Evolutionary conservation across 2,797 vertebrate species (phyloP), one percentile per base, ranked within the genome.

Genomic region (Chlorospingus semifuscus): DNA sequence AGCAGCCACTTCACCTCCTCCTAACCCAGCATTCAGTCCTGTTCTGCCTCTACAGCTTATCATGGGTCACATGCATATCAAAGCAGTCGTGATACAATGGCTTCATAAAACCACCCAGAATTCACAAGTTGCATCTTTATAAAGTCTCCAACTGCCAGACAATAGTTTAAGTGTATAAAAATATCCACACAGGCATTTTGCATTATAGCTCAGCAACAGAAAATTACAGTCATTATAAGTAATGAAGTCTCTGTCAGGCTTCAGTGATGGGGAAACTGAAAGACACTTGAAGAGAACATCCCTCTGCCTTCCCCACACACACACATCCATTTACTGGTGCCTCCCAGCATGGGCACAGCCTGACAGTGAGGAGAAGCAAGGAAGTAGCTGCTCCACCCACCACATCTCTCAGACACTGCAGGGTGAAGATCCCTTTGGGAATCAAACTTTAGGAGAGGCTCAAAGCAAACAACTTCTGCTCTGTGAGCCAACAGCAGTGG

Each of bases 201-300:
- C 63, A 16, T 44, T 82, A 32, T 32, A 61, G 39, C 36, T 60
- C 44, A 8, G 59, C 75, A 65, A 90, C 15, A 82, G 23, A 70
- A 87, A 92, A 83, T 93, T 59, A 93, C 70, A 57, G 77, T 78
- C 61, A 87, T 90, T 94, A 27, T 61, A 75, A 90, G 64, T 64
- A 90, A 75, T 61, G 37, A 64, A 53, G 9, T 18, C 56, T 86
- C 53, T 81, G 29, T 77, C 46, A 81, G 65, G 26, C 46, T 89
- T 91, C 6, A 1, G 30, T 76, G 42, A 84, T n/a, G 30, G 30
- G 50, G 81, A 74, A 90, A 41, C 52, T 83, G 87, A 71, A 88
- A 70, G 30, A 17, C 34, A n/a, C 20, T 46, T 37, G 32, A 30
- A 34, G 68, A 49, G 44, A 94, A 39, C 83, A 75, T 42, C 11